A percentile compares a stretch with the other conserved stretches of the same genome.
Evolutionary conservation across 2,888 invertebrate species (phyloP).

Genomic region (Phanerotoma sp.): DNA sequence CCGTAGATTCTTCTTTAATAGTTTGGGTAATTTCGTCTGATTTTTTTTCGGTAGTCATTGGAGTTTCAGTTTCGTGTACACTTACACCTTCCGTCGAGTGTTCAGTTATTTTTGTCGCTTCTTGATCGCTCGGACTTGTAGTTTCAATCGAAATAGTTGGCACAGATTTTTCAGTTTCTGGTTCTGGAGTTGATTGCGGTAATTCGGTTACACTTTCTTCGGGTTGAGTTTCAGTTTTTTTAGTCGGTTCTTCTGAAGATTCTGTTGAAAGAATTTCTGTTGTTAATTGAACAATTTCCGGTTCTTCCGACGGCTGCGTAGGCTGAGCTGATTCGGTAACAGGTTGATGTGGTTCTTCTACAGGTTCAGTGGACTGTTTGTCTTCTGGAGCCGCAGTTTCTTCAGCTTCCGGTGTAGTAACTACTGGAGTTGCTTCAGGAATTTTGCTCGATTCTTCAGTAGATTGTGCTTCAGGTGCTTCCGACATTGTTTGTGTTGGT

Average conservation of each 20-base stretch:
- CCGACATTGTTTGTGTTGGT: constrained; percentile 17
- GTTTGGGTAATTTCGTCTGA: too few species aligned
- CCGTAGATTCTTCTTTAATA: too few species aligned
- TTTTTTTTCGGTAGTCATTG: background rate
- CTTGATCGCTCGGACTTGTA: too few species aligned
- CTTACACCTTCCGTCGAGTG: background rate
- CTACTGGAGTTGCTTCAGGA: background rate
- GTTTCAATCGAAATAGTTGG: constrained; percentile 8
- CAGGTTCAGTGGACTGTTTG: background rate
- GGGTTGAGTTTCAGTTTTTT: constrained; percentile 1
- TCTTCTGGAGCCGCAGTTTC: background rate
- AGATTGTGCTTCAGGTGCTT: constrained; percentile 16
- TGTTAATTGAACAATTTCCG: background rate
- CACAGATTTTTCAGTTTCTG: constrained; percentile 12
- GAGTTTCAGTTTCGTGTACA: constrained; percentile 2
- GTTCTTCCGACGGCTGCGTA: background rate
- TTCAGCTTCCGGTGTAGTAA: background rate
- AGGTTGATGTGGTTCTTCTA: background rate
- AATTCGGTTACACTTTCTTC: background rate
- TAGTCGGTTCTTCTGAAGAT: constrained; percentile 1
- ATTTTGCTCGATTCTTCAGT: constrained; percentile 11
- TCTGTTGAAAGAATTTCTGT: background rate
- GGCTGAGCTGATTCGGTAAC: background rate
- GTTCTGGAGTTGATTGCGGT: background rate
- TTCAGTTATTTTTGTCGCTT: background rate